Evolutionary conservation across 2,113 vertebrate species (phyloP), one percentile per base, ranked within the genome.

Genomic region (Heliornis fulica): DNA sequence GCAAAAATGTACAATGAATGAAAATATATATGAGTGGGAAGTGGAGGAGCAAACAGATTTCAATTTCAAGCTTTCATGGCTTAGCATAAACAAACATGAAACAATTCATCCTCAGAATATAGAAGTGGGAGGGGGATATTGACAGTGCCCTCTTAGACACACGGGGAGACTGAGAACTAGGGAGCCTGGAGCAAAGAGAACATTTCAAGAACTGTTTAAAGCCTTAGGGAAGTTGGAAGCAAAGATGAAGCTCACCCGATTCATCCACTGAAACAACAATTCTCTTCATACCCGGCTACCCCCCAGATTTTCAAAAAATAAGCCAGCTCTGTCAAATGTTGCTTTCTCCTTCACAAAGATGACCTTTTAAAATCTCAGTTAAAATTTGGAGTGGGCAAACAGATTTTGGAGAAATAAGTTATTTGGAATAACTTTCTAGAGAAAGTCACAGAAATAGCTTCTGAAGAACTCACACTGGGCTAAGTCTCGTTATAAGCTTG

Each of bases 21-120:
- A 80, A 86, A 90, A 94, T 87, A 80, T 94, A 89, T 65, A 95
- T 87, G 80, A 96, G 86, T 68, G 83, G 65, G 68, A 84, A 94
- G 68, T 64, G 11, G 60, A 94, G 85, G 50, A 87, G 71, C 87
- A 89, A 95, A 94, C 84, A 97, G 88, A 96, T 96, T 96, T 89
- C 89, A 95, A 97, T 96, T 97, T 97, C 95, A 97, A 95, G 92
- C 90, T 97, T 90, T 87, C 78, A 68, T 85, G 86, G 87, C 69
- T 93, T 87, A 91, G 93, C 86, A 95, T 92, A 96, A 96, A 94
- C 92, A 97, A 96, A 94, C 76, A 89, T 89, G 68, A 90, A 93
- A 92, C 61, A 93, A 96, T 78, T 94, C 92, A 87, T 90, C 57
- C 50, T 65, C 82, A 78, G 83, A 94, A 90, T 74, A 71, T 0